Conservation (phyloP, 2,888 invertebrate genomes). For the Phasia obesa region DNA sequence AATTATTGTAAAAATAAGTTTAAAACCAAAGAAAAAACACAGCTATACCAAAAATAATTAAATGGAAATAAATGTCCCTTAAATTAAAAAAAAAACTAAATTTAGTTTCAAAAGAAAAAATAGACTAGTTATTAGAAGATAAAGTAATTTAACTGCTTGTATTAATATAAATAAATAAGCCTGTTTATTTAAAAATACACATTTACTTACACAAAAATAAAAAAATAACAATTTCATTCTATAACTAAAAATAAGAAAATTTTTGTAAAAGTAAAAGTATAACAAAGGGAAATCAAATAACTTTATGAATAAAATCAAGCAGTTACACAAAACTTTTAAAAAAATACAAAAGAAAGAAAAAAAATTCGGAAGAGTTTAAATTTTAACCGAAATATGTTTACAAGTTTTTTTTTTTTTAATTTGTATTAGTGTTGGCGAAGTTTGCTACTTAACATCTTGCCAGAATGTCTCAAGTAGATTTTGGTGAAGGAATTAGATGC, state of each 20-base stretch:
- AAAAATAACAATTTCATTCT: too few species aligned
- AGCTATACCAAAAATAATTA: constrained; percentile 66
- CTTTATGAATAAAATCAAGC: constrained; percentile 2
- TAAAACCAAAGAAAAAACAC: constrained; percentile 32
- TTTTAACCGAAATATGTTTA: too few species aligned
- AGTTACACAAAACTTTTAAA: constrained; percentile 1
- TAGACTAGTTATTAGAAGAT: constrained; percentile 40
- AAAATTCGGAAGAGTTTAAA: too few species aligned
- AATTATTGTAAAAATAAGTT: constrained; percentile 13
- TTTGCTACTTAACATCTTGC: too few species aligned
- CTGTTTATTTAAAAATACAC: constrained; percentile 1
- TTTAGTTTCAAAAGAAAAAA: constrained; percentile 39
- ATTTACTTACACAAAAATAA: background rate
- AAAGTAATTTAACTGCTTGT: constrained; percentile 36
- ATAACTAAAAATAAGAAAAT: constrained; percentile 21
- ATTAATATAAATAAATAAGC: constrained; percentile 19
- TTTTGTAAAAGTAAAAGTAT: constrained; percentile 20
- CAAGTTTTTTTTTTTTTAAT: too few species aligned
- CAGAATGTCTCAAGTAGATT: too few species aligned
- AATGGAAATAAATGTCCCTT: constrained; percentile 47
- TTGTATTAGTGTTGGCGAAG: too few species aligned
- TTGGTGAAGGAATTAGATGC: too few species aligned
- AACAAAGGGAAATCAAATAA: constrained; percentile 8
- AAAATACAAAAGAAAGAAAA: background rate
- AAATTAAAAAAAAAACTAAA: constrained; percentile 25